Evolutionary conservation across 2,888 invertebrate genomes (phyloP).

Genomic region (Seladonia tumulorum): DNA sequence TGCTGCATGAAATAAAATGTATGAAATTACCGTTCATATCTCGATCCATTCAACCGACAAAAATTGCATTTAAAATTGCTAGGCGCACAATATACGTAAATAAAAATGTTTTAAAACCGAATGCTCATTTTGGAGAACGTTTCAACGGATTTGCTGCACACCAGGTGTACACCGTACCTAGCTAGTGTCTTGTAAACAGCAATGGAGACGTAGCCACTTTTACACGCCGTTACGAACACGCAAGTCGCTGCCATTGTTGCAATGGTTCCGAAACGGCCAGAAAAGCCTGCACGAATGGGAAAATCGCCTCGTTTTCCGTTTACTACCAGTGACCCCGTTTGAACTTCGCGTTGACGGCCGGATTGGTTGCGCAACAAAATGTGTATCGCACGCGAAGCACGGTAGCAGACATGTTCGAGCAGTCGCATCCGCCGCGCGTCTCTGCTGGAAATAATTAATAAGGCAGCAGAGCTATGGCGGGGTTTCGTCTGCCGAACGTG

Average conservation of each 20-base stretch:
- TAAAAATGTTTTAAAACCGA: neutral
- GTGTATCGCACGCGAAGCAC: constrained; percentile 56
- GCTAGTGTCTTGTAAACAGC: neutral
- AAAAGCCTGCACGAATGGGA: neutral
- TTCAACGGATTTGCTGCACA: no score
- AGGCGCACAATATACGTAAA: no score
- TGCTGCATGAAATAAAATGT: neutral
- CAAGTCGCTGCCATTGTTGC: neutral
- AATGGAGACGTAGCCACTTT: neutral
- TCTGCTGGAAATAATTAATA: constrained; percentile 73
- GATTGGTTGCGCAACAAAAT: constrained; percentile 57
- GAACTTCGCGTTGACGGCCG: constrained; percentile 57
- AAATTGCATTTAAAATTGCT: no score
- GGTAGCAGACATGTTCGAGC: constrained; percentile 36
- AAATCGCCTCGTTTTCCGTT: constrained; percentile 15
- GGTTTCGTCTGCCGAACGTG: constrained; percentile 50
- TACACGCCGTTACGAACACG: neutral
- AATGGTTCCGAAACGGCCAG: neutral
- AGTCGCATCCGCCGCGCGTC: constrained; percentile 26
- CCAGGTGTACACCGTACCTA: neutral
- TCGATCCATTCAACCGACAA: no score
- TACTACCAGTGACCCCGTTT: constrained; percentile 54
- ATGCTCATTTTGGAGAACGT: neutral
- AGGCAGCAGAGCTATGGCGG: constrained; percentile 58
- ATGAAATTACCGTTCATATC: neutral